phyloP scores from a whole-genome alignment of 2,113 vertebrate genomes.

The Rhadina sibilatrix region DNA sequence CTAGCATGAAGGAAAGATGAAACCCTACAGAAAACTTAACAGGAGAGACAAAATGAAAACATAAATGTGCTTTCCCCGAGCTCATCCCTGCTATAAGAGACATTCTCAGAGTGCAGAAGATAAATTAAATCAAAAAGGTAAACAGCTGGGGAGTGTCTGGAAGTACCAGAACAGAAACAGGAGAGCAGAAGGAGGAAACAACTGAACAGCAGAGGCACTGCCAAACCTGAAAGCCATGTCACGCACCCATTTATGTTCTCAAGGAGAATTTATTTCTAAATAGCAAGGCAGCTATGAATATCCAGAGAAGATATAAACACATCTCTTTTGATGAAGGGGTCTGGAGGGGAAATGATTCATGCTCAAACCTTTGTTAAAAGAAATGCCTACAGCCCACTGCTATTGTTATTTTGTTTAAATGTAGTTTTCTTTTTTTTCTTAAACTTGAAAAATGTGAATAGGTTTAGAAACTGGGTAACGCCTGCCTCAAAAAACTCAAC shows the following conservation, averaged over 20 bases:
- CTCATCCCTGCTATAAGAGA: neutral
- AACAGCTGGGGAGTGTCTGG: neutral
- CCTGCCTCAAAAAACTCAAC: neutral
- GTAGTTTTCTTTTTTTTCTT: neutral
- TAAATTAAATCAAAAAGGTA: neutral
- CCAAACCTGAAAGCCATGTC: neutral
- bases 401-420: conserved; percentile 18
- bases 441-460: neutral
- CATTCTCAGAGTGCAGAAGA: neutral
- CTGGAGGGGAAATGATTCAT: conserved; percentile 25
- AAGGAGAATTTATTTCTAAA: neutral
- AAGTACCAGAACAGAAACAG: neutral
- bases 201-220: neutral
- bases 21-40: neutral
- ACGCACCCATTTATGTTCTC: neutral
- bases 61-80: neutral
- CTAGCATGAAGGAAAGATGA: neutral
- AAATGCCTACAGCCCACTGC: neutral
- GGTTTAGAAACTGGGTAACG: neutral
- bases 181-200: neutral
- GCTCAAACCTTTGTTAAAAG: neutral
- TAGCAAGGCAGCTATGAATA: neutral
- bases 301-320: neutral
- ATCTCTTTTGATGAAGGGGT: neutral
- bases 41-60: neutral